These are phyloP conservation scores for Ypsolopha sequella DNA, from an alignment of 2,888 invertebrate genomes.

Conservation along the genomic window DNA sequence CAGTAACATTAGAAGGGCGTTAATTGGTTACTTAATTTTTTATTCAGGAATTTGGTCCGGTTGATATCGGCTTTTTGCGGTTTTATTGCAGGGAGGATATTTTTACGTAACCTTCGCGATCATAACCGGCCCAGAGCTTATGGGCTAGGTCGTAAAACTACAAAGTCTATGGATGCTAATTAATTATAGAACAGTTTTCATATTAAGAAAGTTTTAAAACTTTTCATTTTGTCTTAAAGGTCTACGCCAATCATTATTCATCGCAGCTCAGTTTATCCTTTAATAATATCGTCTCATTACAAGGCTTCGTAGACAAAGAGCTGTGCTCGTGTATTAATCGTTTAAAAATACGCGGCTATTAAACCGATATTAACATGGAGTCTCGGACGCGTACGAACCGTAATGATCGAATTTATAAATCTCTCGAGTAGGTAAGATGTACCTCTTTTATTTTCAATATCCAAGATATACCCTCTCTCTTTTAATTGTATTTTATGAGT, in stretches of 20 bases:
- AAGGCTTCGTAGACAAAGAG: constrained; percentile 35
- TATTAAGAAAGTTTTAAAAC: too few relatives aligned
- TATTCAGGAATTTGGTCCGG: constrained; percentile 25
- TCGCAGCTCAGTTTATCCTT: constrained; percentile 17
- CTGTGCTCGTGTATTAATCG: constrained; percentile 34
- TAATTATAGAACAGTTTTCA: too few relatives aligned
- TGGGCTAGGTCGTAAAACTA: constrained; percentile 28
- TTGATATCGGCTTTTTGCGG: neutral
- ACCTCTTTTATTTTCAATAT: constrained; percentile 58
- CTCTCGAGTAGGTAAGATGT: constrained; percentile 57
- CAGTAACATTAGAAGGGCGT: constrained; percentile 29
- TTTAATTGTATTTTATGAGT: constrained; percentile 72
- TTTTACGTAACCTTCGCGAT: neutral
- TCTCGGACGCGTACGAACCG: constrained; percentile 59
- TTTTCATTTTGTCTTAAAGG: neutral
- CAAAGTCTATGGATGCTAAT: constrained; percentile 29
- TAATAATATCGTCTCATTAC: constrained; percentile 29
- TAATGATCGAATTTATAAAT: constrained; percentile 68
- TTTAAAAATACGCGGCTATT: constrained; percentile 47
- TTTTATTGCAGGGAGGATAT: neutral
- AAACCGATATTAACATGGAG: constrained; percentile 58
- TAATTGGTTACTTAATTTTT: constrained; percentile 32
- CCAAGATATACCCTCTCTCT: constrained; percentile 56
- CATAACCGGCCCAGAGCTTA: too few relatives aligned
- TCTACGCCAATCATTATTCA: constrained; percentile 23